Conservation (phyloP, 2,113 vertebrate species). For the Cyanocitta stelleri region DNA sequence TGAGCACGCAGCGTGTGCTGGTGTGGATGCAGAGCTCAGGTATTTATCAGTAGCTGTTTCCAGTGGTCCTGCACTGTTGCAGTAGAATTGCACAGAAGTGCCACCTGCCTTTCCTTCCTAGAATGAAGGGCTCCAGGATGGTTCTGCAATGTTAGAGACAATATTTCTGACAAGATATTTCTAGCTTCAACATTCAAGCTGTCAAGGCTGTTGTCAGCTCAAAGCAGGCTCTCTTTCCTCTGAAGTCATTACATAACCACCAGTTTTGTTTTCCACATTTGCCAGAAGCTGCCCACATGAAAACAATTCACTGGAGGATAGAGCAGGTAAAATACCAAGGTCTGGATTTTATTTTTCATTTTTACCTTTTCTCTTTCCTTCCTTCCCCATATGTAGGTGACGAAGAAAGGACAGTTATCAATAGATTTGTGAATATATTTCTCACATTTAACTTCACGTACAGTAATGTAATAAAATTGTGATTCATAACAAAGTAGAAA, state of each 20-base stretch:
- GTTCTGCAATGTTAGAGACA: background rate
- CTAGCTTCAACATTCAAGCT: conserved; percentile 42
- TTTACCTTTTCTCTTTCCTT: background rate
- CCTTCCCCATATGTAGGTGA: background rate
- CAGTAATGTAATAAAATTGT: background rate
- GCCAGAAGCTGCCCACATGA: background rate
- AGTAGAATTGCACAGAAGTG: background rate
- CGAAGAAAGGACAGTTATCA: background rate
- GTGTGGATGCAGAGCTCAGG: background rate
- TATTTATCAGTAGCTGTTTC: background rate
- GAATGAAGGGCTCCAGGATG: background rate
- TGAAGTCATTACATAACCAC: conserved; percentile 48
- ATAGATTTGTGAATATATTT: background rate
- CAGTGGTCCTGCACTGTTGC: background rate
- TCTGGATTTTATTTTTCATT: background rate
- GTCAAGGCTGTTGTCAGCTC: conserved; percentile 51
- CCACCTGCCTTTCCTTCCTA: background rate
- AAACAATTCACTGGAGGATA: background rate
- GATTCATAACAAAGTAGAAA: background rate
- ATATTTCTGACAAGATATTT: conserved; percentile 44
- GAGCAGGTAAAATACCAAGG: background rate
- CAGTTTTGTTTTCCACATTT: conserved; percentile 25
- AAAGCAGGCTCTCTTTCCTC: conserved; percentile 27
- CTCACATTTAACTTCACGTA: background rate
- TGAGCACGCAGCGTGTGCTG: background rate